Percentiles rank a stretch among this genome's conserved stretches.
Evolutionary conservation across 2,113 vertebrate genomes (phyloP).

Genomic region (Phalacrocorax aristotelis): DNA sequence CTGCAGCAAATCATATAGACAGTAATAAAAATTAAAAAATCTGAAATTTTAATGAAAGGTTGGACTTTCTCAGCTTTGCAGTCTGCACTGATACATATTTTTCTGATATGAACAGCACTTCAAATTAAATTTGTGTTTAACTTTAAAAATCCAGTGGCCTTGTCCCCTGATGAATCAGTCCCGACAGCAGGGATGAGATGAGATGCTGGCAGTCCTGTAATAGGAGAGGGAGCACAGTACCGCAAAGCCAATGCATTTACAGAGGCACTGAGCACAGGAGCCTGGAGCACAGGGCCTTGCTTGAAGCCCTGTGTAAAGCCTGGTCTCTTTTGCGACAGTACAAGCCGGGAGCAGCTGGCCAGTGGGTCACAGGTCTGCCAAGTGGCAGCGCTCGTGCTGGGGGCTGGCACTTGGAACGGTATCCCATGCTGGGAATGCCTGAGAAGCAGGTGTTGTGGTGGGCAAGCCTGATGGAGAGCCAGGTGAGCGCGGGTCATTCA

Average conservation of each 20-base stretch:
- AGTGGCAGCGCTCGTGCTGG: accelerated
- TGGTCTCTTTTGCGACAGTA: not conserved
- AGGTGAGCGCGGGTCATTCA: accelerated
- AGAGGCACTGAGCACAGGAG: not conserved
- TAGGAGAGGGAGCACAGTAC: not conserved
- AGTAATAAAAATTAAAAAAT: not conserved
- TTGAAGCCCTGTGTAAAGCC: not conserved
- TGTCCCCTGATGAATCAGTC: not conserved
- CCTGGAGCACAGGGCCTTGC: not conserved
- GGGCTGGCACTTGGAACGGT: not conserved
- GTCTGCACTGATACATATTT: not conserved
- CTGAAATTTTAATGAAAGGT: not conserved
- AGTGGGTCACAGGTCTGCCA: not conserved
- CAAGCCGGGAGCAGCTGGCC: not conserved
- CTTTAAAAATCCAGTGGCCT: not conserved
- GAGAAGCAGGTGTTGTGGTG: accelerated
- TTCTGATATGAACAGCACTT: not conserved
- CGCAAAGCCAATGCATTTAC: accelerated
- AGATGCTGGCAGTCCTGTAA: not conserved
- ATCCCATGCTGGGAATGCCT: not conserved
- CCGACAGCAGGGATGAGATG: not conserved
- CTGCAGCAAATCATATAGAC: not conserved
- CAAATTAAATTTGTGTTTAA: not conserved
- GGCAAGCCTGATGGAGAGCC: not conserved
- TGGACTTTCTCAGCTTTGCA: not conserved